phyloP scores from a whole-genome alignment of 2,797 vertebrate species.

The Heterohyrax brucei region DNA sequence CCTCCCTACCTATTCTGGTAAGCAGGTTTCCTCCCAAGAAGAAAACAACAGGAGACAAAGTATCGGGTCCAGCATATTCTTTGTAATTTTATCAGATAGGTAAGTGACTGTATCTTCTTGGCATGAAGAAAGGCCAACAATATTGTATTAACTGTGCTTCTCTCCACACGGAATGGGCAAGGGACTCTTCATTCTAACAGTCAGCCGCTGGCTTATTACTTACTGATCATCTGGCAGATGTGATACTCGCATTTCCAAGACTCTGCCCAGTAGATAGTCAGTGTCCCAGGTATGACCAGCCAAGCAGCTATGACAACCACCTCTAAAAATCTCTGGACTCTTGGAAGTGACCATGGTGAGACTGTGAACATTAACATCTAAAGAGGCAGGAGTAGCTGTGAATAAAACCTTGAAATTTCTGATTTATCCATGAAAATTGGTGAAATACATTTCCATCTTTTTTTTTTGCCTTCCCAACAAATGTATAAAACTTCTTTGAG shows the following conservation, averaged over 20 bases:
- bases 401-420: not conserved
- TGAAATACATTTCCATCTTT: not conserved
- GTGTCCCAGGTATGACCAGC: too few relatives aligned
- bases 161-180: not conserved
- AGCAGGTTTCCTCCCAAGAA: not conserved
- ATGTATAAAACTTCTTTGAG: constrained; percentile 13
- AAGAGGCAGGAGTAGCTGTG: not conserved
- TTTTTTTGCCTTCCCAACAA: not conserved
- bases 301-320: not conserved
- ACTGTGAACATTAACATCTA: not conserved
- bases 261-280: not conserved
- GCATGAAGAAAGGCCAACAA: not conserved
- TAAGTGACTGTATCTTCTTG: not conserved
- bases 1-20: not conserved
- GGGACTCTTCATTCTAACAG: not conserved
- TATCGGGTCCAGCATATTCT: not conserved
- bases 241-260: not conserved
- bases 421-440: not conserved
- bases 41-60: not conserved
- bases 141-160: not conserved
- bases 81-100: not conserved
- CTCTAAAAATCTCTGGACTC: not conserved
- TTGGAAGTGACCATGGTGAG: not conserved
- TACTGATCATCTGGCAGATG: not conserved
- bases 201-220: not conserved